Evolutionary conservation across 2,797 vertebrate genomes (phyloP).

Genomic region (Mormyrops attenuatus): DNA sequence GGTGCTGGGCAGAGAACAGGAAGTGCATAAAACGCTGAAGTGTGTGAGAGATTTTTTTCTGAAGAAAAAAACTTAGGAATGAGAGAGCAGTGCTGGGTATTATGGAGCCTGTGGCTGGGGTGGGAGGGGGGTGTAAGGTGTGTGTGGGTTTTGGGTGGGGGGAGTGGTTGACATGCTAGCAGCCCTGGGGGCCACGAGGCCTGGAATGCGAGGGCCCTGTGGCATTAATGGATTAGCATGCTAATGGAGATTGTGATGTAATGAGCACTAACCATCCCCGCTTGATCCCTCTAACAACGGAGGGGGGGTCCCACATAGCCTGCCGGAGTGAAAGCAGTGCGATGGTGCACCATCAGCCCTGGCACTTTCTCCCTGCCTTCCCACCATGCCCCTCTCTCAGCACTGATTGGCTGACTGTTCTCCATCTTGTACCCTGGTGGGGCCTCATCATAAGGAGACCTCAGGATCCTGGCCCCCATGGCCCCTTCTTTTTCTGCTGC

Average conservation of each 20-base stretch:
- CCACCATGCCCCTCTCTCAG: neutral
- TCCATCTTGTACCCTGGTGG: neutral
- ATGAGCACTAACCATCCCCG: neutral
- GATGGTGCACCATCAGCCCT: neutral
- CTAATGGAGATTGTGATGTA: constrained; percentile 21
- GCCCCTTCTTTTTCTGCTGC: neutral
- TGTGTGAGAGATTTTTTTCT: neutral
- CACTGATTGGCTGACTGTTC: neutral
- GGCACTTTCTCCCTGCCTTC: neutral
- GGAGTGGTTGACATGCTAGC: neutral
- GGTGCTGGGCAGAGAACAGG: neutral
- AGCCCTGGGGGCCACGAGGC: neutral
- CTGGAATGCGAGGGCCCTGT: constrained; percentile 10
- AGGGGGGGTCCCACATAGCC: neutral
- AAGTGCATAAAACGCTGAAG: neutral
- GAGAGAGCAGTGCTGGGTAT: neutral
- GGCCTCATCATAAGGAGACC: neutral
- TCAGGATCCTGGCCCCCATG: neutral
- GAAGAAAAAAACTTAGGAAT: neutral
- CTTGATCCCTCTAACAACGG: neutral
- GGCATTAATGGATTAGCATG: constrained; percentile 23
- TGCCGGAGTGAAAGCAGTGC: neutral
- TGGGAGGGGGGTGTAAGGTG: neutral
- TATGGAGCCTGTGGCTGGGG: neutral
- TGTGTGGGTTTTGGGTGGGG: neutral